A percentile compares a stretch with the other conserved stretches of the same genome.
phyloP scores from a whole-genome alignment of 2,113 vertebrate genomes.

The Petrocephalus zakoni region DNA sequence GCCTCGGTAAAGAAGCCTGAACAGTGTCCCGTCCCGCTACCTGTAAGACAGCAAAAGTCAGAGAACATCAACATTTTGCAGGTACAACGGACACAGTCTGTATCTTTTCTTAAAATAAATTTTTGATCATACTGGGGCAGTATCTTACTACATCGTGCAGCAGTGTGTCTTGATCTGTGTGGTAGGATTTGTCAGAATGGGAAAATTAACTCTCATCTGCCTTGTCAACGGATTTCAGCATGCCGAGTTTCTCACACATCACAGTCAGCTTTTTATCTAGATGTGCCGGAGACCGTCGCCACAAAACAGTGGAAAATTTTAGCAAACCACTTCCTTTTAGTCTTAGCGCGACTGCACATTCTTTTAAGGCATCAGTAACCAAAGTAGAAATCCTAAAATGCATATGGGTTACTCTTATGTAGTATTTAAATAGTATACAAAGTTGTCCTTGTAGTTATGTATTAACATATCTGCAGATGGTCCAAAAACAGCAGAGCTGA shows the following conservation, averaged over 20 bases:
- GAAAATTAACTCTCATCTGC: background rate
- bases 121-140: background rate
- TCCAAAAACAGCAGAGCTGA: background rate
- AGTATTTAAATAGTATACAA: background rate
- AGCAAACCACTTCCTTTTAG: background rate
- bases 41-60: background rate
- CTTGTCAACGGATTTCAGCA: background rate
- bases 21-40: background rate
- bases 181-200: background rate
- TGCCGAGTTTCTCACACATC: background rate
- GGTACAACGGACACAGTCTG: background rate
- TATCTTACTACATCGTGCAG: background rate
- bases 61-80: background rate
- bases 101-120: background rate
- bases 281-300: background rate
- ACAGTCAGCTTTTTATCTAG: background rate
- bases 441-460: background rate
- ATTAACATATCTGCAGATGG: background rate
- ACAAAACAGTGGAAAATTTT: background rate
- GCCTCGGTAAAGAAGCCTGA: background rate
- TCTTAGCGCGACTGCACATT: background rate
- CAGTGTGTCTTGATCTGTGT: background rate
- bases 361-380: background rate
- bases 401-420: background rate
- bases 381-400: background rate